A percentile compares a stretch with the other conserved stretches of the same genome.
phyloP scores from a whole-genome alignment of 1,140 invertebrate genomes.

The Wasmannia auropunctata region DNA sequence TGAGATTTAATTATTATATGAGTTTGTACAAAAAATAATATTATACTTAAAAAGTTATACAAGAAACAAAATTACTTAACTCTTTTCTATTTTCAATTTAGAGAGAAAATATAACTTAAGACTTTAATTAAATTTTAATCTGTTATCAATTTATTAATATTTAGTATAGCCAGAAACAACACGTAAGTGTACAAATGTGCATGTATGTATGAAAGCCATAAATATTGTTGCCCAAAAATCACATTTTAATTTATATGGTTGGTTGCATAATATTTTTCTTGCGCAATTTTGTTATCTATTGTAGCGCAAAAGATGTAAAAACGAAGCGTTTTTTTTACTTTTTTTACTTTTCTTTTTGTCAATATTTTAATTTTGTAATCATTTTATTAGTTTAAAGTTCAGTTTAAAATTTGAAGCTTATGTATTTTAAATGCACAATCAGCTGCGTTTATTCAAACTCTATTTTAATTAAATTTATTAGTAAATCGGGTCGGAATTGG shows the following conservation, averaged over 20 bases:
- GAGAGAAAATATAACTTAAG: neutral
- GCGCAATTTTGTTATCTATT: neutral
- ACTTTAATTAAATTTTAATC: neutral
- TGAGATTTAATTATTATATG: neutral
- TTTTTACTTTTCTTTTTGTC: neutral
- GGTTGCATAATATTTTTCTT: neutral
- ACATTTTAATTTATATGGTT: neutral
- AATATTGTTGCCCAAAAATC: neutral
- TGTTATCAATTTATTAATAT: neutral
- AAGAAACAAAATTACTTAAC: neutral
- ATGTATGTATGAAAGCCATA: neutral
- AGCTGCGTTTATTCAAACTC: neutral
- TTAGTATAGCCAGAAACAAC: neutral
- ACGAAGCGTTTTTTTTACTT: neutral
- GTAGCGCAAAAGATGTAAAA: neutral
- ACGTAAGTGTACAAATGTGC: too few relatives aligned
- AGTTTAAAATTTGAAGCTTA: neutral
- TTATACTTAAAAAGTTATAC: too few relatives aligned
- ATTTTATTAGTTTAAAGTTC: neutral
- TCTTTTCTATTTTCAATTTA: neutral
- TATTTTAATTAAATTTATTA: conserved; percentile 27
- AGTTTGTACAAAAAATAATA: neutral
- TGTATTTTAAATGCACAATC: neutral
- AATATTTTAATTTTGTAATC: neutral
- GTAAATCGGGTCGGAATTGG: neutral